Base-by-base conservation (phyloP, 1,140 invertebrate species). In the Penaeus japonicus region DNA sequence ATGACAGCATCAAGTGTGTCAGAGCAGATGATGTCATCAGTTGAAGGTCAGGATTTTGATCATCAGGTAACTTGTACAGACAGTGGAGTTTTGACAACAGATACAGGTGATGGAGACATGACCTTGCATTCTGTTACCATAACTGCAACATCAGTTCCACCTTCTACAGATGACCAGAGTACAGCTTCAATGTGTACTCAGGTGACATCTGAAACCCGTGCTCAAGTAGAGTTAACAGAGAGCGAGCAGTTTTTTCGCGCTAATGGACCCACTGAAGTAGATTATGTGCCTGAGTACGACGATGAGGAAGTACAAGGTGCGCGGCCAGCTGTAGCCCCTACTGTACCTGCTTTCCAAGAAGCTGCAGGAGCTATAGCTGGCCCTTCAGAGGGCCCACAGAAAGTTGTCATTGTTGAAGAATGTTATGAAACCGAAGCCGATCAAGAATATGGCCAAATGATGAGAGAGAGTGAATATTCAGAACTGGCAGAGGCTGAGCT, bases 241-340 rank as follows among this genome's bases (percentile, higher is more conserved):
- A 91, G 91, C 20, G 90, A 91, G 65, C 85, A 57, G 86, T 90
- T 86, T 89, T 90, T 87, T 88, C 91, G 93, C 55, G 92, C 92
- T 84, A 94, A 95, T 91, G 94, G 94, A 12, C 94, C 94, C 54
- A 94, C 94, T 30, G 94, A 95, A 92, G 93, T 93, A 22, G 94
- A 94, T 73, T 94, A 93, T 90, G 92, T 92, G 89, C 92, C 93
- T 81, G 93, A 93, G 91, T 93, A 92, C 91, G 93, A 93, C 91
- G 92, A 91, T 91, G 90, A 92, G 88, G 92, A 94, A 90, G 81
- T 77, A 89, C 87, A 85, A 84, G 82, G 85, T 80, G 82, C 84
- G 77, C 78, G 90, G 90, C 90, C 86, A 89, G 90, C 80, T 90
- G 89, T 59, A 87, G 86, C 86, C 85, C 88, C 90, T 80, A 79